phyloP scores from a whole-genome alignment of 2,888 invertebrate species.

The Dorcus parallelipipedus region DNA sequence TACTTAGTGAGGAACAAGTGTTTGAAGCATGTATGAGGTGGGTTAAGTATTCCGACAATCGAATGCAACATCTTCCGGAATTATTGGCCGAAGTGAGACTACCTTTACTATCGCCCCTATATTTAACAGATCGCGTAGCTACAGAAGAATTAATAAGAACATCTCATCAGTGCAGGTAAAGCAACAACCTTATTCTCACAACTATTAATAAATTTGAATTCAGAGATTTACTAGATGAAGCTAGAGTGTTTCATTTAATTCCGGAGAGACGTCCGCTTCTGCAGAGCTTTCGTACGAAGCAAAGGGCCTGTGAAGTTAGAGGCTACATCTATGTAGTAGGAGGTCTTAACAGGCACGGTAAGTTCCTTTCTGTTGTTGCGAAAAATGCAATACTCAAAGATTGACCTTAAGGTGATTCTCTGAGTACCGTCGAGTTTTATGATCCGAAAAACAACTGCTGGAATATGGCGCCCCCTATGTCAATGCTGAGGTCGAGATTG shows the following conservation, averaged over 20 bases:
- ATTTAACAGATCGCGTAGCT: conserved; percentile 75
- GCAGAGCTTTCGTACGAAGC: conserved; percentile 72
- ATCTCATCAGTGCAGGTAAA: conserved; percentile 72
- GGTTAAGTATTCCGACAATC: conserved; percentile 64
- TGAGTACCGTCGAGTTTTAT: conserved; percentile 81
- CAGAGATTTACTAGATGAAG: conserved; percentile 81
- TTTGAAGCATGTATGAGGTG: conserved; percentile 82
- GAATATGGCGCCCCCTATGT: conserved; percentile 79
- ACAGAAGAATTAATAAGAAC: conserved; percentile 73
- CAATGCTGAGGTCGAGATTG: conserved; percentile 76
- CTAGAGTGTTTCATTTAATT: conserved; percentile 82
- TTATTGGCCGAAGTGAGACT: conserved; percentile 73
- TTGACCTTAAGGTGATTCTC: conserved; percentile 60
- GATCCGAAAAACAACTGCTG: conserved; percentile 70
- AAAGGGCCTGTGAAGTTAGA: conserved; percentile 71
- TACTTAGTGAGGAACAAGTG: conserved; percentile 70
- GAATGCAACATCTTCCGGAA: conserved; percentile 62
- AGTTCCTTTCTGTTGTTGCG: conserved; percentile 1
- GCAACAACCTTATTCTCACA: not conserved
- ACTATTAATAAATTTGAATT: conserved; percentile 22
- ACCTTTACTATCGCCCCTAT: conserved; percentile 77
- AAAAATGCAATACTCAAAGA: conserved; percentile 2
- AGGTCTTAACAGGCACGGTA: conserved; percentile 76
- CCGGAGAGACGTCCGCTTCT: conserved; percentile 76
- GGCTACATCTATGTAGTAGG: conserved; percentile 86